Base-by-base conservation (phyloP, 2,888 invertebrate genomes). In the Phortica okadai region DNA sequence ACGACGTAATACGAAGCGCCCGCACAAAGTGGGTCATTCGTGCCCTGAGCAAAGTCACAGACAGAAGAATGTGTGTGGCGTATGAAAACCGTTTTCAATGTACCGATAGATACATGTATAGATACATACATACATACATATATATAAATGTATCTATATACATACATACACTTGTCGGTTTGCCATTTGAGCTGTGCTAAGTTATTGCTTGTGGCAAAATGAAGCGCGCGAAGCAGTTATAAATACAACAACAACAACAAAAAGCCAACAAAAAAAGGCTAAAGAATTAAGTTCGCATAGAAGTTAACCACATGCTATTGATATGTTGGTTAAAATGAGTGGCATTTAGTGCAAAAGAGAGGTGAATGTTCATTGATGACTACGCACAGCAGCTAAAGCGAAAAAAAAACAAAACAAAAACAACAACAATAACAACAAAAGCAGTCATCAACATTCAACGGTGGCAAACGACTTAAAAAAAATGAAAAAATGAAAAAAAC, bases 21-120 rank as follows among this genome's bases (percentile, higher is more conserved):
- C 66, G 66, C 66, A 66, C 66, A 66, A 66, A 42, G 66, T 66
- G 66, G 66, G 66, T 66, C 66, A 66, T 66, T 41, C 66, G 66
- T 66, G 66, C 42, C 21, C 21, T 21, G 21, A 21, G 21, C 21
- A 21, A 21, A 21, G 21, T 21, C 21, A 21, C 21, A 21, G 21
- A 21, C 21, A 21, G 21, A 21, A 21, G 21, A 21, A 21, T 21
- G 21, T 21, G 21, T 21, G 21, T 21, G 21, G 21, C 21, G 21
- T 21, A 21, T 21, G 21, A 21, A 21, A 21, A 21, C 21, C 21
- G 21, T 21, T 21, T 41, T 41, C 56, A 56, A 56, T n/a, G n/a
- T 56, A 56, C 54, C 10, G 10, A 54, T 54, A 54, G 3, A 6
- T 54, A 54, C 54, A 54, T 54, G 3, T 6, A 54, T 54, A n/a